Base-by-base conservation (phyloP, 2,113 vertebrate species). In the Nesogale talazaci region DNA sequence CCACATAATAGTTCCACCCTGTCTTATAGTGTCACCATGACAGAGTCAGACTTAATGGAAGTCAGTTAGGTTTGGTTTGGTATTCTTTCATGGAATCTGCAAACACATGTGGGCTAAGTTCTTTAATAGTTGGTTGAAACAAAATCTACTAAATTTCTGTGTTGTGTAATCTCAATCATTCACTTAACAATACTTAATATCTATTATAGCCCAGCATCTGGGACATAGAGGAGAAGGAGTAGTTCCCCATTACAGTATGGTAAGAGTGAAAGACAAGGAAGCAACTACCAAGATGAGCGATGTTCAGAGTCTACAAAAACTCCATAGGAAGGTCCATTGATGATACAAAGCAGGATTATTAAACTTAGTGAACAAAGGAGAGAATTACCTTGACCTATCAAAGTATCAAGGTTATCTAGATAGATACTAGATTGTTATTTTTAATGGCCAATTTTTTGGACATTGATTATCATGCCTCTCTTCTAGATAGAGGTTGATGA, bases 91-190 rank as follows among this genome's bases (percentile, higher is more conserved):
- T 29, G 23, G 40, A 90, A 67, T 65, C 65, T 59, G 57, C 61
- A 85, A 89, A 88, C 75, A 65, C 78, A 85, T 23, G 59, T 29
- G 80, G 78, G 70, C 83, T 67, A n/a, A 94, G 31, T 25, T 92
- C 69, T 92, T 90, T 86, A 90, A 92, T 52, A 52, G 10, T 10
- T 70, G 8, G 0, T 70, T 67, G 63, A 85, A 92, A 82, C 36
- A 65, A 84, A 78, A 75, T 63, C 70, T 88, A 69, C 19, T 3
- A 90, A 61, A 17, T 92, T 90, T 90, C 36, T 57, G 15, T 74
- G 31, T 88, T 67, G 56, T 42, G 42, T 83, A 67, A 65, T 80
- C 27, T 61, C 1, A 34, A 10, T 70, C 52, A 70, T 81, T 82
- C 23, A 52, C 0, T 22, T 80, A 42, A n/a, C 7, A 52, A 52